A percentile compares a stretch with the other conserved stretches of the same genome.
These are phyloP conservation scores for Upupa epops DNA, from an alignment of 2,113 vertebrate genomes.

Conservation along the genomic window DNA sequence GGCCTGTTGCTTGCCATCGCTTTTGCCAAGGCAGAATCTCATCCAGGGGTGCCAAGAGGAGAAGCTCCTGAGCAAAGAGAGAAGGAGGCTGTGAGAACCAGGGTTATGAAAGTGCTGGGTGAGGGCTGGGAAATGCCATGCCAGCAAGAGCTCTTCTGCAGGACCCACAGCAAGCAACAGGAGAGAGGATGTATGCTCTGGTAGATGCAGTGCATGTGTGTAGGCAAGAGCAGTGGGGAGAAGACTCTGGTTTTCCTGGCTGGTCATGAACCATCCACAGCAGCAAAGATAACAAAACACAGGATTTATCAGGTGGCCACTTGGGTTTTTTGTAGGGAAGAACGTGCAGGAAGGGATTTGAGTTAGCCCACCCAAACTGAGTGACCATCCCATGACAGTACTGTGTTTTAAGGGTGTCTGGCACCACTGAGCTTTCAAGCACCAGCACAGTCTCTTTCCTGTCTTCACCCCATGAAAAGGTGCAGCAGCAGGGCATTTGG, in stretches of 20 bases:
- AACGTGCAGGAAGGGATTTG: not conserved
- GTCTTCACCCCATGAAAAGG: not conserved
- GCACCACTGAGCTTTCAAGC: not conserved
- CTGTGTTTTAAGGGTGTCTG: not conserved
- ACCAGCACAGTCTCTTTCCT: not conserved
- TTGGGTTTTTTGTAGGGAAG: not conserved
- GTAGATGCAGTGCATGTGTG: not conserved
- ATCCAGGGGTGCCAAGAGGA: not conserved
- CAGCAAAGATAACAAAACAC: not conserved
- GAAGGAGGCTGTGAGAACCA: not conserved
- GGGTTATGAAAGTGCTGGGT: not conserved
- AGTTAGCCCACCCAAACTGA: not conserved
- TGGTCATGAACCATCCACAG: fast-evolving
- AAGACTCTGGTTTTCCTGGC: not conserved
- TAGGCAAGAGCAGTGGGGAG: not conserved
- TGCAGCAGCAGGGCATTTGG: fast-evolving
- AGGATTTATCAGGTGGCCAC: not conserved
- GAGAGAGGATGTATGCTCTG: not conserved
- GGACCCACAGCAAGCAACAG: not conserved
- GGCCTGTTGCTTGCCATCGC: not conserved
- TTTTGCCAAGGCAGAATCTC: not conserved
- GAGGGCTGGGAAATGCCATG: not conserved
- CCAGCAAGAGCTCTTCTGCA: not conserved
- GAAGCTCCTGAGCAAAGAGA: not conserved
- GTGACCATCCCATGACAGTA: not conserved